Base-by-base conservation (phyloP, 1,140 invertebrate genomes). In the Carcinoscorpius rotundicauda region DNA sequence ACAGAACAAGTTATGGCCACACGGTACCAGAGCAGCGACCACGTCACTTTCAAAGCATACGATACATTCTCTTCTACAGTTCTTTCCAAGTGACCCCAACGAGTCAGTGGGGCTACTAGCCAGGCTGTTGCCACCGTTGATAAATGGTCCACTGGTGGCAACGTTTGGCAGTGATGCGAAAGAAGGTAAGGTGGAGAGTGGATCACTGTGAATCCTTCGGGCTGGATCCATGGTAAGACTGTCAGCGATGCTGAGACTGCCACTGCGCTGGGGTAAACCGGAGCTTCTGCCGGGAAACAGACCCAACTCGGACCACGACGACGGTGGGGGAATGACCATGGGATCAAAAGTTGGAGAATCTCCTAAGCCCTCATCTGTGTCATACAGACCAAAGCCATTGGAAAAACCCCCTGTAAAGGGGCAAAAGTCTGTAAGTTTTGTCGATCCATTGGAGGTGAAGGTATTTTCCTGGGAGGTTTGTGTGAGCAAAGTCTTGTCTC, bases 1-100 rank as follows among this genome's bases (percentile, higher is more conserved):
- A 78, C 92, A 95, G 81, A 94, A 95, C 74, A 92, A 84, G 79
- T 94, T 94, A 81, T 95, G 92, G 62, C 92, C 92, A 80, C 92
- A 95, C 53, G 91, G 91, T 52, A 95, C 88, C 51, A 95, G 81
- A 10, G 91, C 91, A 52, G 91, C 88, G 55, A 87, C 89, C 9
- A 94, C 87, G 73, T 91, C 88, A 71, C 86, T 85, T 71, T 93
- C 90, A 62, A 84, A 84, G 81, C 92, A 95, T 59, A 94, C 84
- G 66, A 86, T 82, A 79, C 91, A 95, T 67, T 87, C 85, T 51
- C 87, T 83, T 68, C 84, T 84, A 11, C 70, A 67, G 49, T 65
- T 70, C 60, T 68, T 65, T 56, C 61, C 53, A 61, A 59, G 70
- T 74, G 5, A 86, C 75, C 56, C 58, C 60, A 72, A 49, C 11